Evolutionary conservation across 2,113 vertebrate species (phyloP).

Genomic region (Sialia sialis): DNA sequence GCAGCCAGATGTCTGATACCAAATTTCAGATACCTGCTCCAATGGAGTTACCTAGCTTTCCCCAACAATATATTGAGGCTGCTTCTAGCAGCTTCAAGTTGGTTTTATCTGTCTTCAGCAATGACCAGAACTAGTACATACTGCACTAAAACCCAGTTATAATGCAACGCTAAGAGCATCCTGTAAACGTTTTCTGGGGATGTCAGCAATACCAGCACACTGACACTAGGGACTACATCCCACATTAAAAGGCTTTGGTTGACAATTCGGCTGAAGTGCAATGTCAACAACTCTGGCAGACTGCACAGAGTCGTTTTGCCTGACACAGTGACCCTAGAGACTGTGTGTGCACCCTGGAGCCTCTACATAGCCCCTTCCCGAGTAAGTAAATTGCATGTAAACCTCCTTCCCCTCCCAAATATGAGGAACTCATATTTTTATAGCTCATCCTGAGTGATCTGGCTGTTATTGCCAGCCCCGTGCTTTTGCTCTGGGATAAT

Average conservation of each 20-base stretch:
- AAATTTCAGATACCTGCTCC: neutral
- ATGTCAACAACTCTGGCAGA: conserved; percentile 15
- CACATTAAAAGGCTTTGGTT: neutral
- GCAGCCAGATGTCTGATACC: neutral
- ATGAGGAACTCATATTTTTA: neutral
- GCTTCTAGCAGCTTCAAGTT: neutral
- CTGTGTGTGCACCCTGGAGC: neutral
- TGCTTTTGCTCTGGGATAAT: neutral
- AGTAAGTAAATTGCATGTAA: neutral
- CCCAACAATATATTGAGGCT: neutral
- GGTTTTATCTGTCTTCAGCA: neutral
- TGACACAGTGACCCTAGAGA: neutral
- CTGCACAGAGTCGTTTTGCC: neutral
- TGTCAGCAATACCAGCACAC: conserved; percentile 7
- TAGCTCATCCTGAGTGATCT: neutral
- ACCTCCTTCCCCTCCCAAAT: neutral
- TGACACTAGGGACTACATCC: conserved; percentile 34
- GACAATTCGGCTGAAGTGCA: conserved; percentile 2
- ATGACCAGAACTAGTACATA: neutral
- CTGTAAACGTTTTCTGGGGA: neutral
- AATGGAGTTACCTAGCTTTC: neutral
- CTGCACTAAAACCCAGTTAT: neutral
- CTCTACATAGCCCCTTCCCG: neutral
- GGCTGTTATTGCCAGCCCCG: neutral
- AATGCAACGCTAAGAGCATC: neutral